Evolutionary conservation across 2,888 invertebrate species (phyloP).

Genomic region (Apamea monoglypha): DNA sequence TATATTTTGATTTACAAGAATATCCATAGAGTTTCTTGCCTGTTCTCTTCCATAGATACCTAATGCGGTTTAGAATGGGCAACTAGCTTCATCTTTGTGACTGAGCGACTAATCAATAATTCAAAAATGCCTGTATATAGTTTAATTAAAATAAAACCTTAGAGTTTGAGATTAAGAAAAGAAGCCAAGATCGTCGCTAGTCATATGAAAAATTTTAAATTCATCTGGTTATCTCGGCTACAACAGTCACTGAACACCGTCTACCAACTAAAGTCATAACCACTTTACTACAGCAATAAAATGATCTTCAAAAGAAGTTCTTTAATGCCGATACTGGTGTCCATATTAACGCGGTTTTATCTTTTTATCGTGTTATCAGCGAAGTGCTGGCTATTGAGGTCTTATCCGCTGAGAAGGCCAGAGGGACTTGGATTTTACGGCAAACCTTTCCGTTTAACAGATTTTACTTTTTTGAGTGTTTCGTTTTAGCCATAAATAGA

Average conservation of each 20-base stretch:
- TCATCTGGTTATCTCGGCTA: slow-evolving; percentile 1
- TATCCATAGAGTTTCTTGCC: too few species aligned
- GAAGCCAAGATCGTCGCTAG: neutral
- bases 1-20: neutral
- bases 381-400: slow-evolving; percentile 28
- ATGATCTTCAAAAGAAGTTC: slow-evolving; percentile 45
- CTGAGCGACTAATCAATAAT: neutral
- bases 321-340: slow-evolving; percentile 24
- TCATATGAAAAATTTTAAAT: neutral
- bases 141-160: neutral
- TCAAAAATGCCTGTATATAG: neutral
- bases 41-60: too few species aligned
- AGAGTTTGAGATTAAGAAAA: neutral
- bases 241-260: slow-evolving; percentile 4
- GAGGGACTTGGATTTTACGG: slow-evolving; percentile 10
- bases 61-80: too few species aligned
- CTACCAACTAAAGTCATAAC: slow-evolving; percentile 30
- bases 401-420: slow-evolving; percentile 14
- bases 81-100: neutral
- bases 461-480: neutral
- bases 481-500: neutral
- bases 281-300: slow-evolving; percentile 46
- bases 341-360: slow-evolving; percentile 45
- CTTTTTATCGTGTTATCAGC: slow-evolving; percentile 44
- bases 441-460: neutral